Evolutionary conservation across 92 coral and sea anemone species (phyloP).

Genomic region (Pocillopora meandrina): DNA sequence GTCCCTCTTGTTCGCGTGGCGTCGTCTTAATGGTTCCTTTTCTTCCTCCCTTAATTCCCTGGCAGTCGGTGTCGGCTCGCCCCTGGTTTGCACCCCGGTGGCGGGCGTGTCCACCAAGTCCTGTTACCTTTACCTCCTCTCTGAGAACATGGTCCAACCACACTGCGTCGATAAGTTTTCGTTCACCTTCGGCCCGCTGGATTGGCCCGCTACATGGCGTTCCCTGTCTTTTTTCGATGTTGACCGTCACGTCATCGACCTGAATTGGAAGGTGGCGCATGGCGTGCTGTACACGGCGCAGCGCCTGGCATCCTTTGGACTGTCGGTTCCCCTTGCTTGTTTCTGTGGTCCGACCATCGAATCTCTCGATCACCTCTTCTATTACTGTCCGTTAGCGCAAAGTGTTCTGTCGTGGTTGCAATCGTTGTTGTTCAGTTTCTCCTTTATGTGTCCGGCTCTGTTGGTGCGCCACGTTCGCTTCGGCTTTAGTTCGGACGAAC

Average conservation of each 20-base stretch:
- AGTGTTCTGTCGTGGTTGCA: slow-evolving; percentile 9
- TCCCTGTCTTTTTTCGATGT: not conserved
- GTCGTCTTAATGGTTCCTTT: not conserved
- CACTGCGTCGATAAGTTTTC: not conserved
- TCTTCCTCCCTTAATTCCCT: not conserved
- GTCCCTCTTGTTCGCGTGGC: slow-evolving; percentile 17
- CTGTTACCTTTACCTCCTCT: not conserved
- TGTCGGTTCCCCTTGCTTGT: not conserved
- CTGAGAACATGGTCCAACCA: not conserved
- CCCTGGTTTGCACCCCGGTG: not conserved
- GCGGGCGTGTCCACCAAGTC: not conserved
- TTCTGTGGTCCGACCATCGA: not conserved
- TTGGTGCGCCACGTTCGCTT: slow-evolving; percentile 7
- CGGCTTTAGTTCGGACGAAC: slow-evolving; percentile 5
- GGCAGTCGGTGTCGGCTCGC: not conserved
- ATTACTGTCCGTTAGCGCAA: not conserved
- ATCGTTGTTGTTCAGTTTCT: not conserved
- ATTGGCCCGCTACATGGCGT: not conserved
- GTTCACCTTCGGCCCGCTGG: not conserved
- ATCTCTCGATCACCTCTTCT: slow-evolving; percentile 6
- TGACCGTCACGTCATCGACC: not conserved
- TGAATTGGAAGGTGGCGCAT: slow-evolving; percentile 30
- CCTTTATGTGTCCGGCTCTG: not conserved
- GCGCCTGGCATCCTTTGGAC: not conserved
- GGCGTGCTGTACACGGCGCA: not conserved